Conservation (phyloP, 2,797 vertebrate species). For the Pseudocheirus occidentalis region DNA sequence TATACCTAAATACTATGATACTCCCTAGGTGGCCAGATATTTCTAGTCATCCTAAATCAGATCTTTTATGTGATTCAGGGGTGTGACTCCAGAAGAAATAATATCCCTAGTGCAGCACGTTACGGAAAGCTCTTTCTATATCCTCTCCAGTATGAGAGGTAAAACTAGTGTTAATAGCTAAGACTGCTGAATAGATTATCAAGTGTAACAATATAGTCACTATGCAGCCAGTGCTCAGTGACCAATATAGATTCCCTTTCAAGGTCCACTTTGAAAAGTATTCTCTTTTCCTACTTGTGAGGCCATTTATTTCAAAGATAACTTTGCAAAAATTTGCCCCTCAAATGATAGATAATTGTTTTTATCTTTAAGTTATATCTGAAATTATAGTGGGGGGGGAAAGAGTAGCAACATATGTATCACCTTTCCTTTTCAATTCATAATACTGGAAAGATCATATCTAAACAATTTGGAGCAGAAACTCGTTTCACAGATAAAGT, state of each 20-base stretch:
- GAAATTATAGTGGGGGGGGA: neutral
- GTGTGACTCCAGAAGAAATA: slow-evolving; percentile 20
- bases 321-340: neutral
- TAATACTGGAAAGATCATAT: neutral
- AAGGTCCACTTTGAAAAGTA: slow-evolving; percentile 15
- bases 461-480: neutral
- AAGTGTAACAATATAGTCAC: neutral
- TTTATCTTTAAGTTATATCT: neutral
- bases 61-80: neutral
- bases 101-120: neutral
- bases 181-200: slow-evolving; percentile 3
- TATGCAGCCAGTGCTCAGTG: neutral
- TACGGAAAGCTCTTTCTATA: neutral
- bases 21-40: neutral
- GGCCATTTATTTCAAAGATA: neutral
- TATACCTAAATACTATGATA: slow-evolving; percentile 4
- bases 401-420: neutral
- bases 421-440: neutral
- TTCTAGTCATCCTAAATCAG: neutral
- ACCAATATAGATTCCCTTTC: neutral
- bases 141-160: neutral
- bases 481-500: neutral
- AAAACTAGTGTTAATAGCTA: neutral
- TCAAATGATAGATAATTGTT: neutral
- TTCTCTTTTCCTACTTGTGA: neutral